These are phyloP conservation scores for Phalacrocorax brasilianus DNA, from an alignment of 2,113 vertebrate species.

Conservation along the genomic window DNA sequence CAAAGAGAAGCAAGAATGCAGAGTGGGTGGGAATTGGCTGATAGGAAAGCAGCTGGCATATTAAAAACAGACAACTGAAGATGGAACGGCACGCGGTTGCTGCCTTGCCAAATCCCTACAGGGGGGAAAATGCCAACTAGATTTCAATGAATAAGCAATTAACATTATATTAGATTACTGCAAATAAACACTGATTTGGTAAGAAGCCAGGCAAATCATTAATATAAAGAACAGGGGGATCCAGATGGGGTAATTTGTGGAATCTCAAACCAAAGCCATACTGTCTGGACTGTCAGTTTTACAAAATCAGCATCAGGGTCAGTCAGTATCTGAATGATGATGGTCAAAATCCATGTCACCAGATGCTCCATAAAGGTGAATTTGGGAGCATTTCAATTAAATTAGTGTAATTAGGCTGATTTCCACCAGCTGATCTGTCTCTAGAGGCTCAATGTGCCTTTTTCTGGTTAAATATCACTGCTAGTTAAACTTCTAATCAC, in stretches of 20 bases:
- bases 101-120: slow-evolving; percentile 19
- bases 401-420: not conserved
- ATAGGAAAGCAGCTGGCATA: slow-evolving; percentile 56
- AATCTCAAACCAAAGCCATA: not conserved
- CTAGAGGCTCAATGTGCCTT: not conserved
- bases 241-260: not conserved
- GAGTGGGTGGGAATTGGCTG: slow-evolving; percentile 38
- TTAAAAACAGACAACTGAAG: slow-evolving; percentile 1
- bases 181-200: not conserved
- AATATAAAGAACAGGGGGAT: not conserved
- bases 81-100: not conserved
- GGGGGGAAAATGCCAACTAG: not conserved
- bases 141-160: slow-evolving; percentile 41
- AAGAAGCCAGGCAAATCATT: not conserved
- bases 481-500: not conserved
- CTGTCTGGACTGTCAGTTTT: not conserved
- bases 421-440: not conserved
- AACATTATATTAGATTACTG: not conserved
- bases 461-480: not conserved
- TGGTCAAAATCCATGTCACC: not conserved
- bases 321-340: not conserved
- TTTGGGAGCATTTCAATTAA: not conserved
- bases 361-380: not conserved
- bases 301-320: not conserved
- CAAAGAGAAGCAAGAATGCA: slow-evolving; percentile 59